Percentiles rank a stretch among this genome's conserved stretches.
Conservation (phyloP, 2,113 vertebrate species). For the Tupaia tana region DNA sequence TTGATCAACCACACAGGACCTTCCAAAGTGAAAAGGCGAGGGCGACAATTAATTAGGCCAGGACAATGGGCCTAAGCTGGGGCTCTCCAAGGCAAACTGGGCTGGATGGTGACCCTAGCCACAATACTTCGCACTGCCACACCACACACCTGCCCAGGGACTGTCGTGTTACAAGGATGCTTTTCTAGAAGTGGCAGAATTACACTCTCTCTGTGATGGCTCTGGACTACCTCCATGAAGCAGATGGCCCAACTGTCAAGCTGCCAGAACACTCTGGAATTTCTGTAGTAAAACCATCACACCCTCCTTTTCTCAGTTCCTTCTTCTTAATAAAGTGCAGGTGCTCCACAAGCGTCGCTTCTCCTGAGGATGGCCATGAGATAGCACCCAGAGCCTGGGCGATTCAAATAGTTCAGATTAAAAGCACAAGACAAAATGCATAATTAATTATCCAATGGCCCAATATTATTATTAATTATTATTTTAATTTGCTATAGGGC, state of each 20-base stretch:
- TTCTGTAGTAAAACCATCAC: background rate
- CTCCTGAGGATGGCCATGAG: background rate
- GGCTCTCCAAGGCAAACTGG: background rate
- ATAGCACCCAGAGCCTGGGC: background rate
- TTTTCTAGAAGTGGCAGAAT: slow-evolving; percentile 76
- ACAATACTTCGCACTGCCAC: background rate
- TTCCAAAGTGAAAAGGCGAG: background rate
- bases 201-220: slow-evolving; percentile 62
- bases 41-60: background rate
- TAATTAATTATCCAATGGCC: too few relatives aligned
- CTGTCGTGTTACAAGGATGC: slow-evolving; percentile 54
- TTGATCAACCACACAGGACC: background rate
- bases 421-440: background rate
- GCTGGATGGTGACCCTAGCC: background rate
- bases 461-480: too few relatives aligned
- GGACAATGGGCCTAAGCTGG: background rate
- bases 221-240: slow-evolving; percentile 66
- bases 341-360: background rate
- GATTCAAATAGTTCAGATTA: background rate
- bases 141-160: slow-evolving; percentile 29
- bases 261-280: slow-evolving; percentile 44
- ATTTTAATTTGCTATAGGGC: too few relatives aligned
- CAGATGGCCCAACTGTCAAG: slow-evolving; percentile 69
- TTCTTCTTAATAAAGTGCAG: background rate
- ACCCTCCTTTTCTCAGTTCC: background rate